Evolutionary conservation across 1,140 invertebrate genomes (phyloP), one percentile per base, ranked within the genome.

Genomic region (Tetranychus cinnabarinus): DNA sequence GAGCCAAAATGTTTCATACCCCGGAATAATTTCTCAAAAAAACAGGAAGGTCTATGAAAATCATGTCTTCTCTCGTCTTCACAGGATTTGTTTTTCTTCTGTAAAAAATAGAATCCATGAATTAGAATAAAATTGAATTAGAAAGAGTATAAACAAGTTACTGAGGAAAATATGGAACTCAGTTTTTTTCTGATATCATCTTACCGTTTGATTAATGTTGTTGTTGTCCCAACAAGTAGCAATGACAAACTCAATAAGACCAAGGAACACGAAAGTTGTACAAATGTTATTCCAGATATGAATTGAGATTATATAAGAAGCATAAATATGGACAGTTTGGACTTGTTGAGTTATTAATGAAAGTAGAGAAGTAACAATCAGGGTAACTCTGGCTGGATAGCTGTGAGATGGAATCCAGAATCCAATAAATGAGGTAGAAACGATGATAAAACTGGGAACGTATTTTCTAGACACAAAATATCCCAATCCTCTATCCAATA

Each of bases 211-310:
- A 50, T 23, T 50, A 15, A 15, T 50, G 13, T 56, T 15, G 5
- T 33, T 39, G 10, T 59, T 37, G 4, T 37, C 46, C 42, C 57
- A 59, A 71, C 87, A 86, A 70, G 89, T 91, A n/a, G 90, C 84
- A 31, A 88, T 81, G 0, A 86, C 84, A 69, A 87, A 88, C 74
- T 89, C 86, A 36, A 82, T 80, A 8, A 88, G 72, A 6, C 85
- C 82, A 1, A 82, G 80, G 68, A 88, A 88, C 3, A 89, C 85
- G 60, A 86, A 88, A 58, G 86, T 77, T 78, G 88, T 85, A 66
- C 86, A 88, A 15, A 69, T 69, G 31, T 72, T 70, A 71, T 74
- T 75, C 75, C 77, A 77, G 3, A 78, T 70, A 65, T 77, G 74
- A 61, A 77, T 70, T 13, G 76, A 76, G 67, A 78, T 77, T 2